A percentile compares a stretch with the other conserved stretches of the same genome.
Evolutionary conservation across 53 echinoderm and acorn worm species (phyloP).

Genomic region (Hippasteria phrygiana): DNA sequence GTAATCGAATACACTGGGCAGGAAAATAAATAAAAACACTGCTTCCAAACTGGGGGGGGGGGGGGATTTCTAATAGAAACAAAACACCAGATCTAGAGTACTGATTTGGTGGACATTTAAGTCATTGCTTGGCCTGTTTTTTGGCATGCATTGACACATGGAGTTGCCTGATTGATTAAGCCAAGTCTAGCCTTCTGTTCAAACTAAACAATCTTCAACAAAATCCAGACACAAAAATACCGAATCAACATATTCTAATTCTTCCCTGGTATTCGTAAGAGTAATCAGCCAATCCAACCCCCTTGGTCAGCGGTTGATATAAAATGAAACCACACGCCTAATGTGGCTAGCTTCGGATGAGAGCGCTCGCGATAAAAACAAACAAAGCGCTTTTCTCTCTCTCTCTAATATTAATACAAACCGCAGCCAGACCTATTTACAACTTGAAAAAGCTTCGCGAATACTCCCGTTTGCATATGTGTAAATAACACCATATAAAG

Average conservation of each 20-base stretch:
- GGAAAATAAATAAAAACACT: not conserved
- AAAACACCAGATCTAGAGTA: no score
- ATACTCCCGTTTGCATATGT: not conserved
- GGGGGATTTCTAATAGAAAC: not conserved
- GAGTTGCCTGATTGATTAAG: no score
- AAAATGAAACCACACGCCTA: not conserved
- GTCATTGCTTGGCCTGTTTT: not conserved
- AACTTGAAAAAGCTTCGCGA: not conserved
- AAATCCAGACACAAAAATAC: not conserved
- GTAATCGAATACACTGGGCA: not conserved
- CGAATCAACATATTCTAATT: no score
- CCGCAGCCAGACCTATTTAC: constrained; percentile 14
- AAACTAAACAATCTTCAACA: not conserved
- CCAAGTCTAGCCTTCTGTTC: not conserved
- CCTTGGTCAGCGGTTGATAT: not conserved
- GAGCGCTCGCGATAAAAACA: not conserved
- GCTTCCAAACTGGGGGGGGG: not conserved
- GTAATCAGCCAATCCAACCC: not conserved
- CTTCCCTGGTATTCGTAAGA: no score
- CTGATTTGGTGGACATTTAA: not conserved
- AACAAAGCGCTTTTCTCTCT: not conserved
- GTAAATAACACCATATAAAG: constrained; percentile 63
- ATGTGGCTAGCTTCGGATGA: not conserved
- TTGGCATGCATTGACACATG: not conserved
- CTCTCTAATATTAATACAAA: not conserved